phyloP scores from a whole-genome alignment of 2,113 vertebrate species.

The Clarias macrocephalus region DNA sequence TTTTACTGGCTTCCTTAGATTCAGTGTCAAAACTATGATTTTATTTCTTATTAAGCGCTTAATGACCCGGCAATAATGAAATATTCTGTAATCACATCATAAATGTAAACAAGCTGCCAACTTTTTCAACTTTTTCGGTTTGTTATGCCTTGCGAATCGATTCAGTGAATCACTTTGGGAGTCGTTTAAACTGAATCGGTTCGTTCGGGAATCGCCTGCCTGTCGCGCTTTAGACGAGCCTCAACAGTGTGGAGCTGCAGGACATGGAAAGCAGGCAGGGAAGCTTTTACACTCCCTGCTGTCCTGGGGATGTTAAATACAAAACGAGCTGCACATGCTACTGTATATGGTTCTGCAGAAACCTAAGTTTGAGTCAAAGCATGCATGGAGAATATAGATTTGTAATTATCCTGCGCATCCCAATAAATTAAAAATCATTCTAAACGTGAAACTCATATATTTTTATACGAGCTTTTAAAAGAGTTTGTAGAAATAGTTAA shows the following conservation, averaged over 20 bases:
- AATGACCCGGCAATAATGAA: neutral
- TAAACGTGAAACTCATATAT: too few relatives aligned
- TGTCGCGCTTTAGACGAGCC: neutral
- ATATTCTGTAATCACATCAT: neutral
- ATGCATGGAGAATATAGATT: neutral
- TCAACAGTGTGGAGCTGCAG: neutral
- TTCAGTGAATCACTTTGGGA: slow-evolving; percentile 1
- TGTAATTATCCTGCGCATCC: too few relatives aligned
- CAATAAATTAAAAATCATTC: too few relatives aligned
- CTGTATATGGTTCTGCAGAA: neutral
- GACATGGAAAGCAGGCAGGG: neutral
- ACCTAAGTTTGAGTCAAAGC: neutral
- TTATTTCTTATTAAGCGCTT: neutral
- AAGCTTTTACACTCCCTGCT: neutral
- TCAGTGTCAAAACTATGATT: neutral
- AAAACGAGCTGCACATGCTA: neutral
- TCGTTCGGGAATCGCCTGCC: neutral
- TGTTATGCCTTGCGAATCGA: neutral
- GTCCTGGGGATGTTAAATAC: neutral
- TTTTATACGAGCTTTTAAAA: too few relatives aligned
- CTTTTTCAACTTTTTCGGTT: neutral
- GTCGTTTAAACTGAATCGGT: slow-evolving; percentile 1
- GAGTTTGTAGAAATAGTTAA: too few relatives aligned
- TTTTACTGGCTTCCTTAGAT: neutral
- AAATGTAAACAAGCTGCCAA: neutral